phyloP scores from a whole-genome alignment of 2,797 vertebrate species.

The Lycodopsis pacificus region DNA sequence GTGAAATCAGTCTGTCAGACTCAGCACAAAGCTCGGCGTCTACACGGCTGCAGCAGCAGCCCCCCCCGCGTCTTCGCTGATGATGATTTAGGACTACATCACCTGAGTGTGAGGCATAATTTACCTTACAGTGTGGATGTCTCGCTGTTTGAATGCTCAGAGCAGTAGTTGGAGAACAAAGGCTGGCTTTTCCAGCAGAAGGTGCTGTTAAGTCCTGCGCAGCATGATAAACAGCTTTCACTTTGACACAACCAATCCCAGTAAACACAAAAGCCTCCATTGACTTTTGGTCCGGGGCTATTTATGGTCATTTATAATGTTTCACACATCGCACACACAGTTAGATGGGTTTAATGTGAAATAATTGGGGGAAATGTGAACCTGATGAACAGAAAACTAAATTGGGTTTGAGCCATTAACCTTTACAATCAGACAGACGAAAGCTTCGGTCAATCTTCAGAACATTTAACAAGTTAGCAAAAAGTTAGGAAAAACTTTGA shows the following conservation, averaged over 20 bases:
- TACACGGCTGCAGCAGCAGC: neutral
- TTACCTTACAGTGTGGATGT: neutral
- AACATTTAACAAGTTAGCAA: no score
- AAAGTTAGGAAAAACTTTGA: no score
- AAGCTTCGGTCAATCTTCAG: no score
- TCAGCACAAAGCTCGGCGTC: neutral
- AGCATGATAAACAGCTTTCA: conserved; percentile 4
- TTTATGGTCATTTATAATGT: conserved; percentile 27
- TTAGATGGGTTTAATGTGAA: no score
- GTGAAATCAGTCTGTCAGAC: conserved; percentile 33
- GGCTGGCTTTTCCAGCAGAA: neutral
- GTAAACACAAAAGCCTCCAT: neutral
- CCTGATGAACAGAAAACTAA: no score
- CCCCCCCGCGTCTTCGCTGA: neutral
- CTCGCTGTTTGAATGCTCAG: neutral
- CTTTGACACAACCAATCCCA: neutral
- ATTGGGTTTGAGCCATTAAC: no score
- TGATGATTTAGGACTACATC: neutral
- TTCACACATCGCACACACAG: neutral
- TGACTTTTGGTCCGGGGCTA: neutral
- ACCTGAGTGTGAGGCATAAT: neutral
- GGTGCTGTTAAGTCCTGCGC: neutral
- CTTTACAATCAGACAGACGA: no score
- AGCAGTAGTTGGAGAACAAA: neutral
- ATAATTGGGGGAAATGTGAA: no score